A percentile compares a stretch with the other conserved stretches of the same genome.
Conservation (phyloP, 2,797 vertebrate species). For the Peromyscus attwateri region DNA sequence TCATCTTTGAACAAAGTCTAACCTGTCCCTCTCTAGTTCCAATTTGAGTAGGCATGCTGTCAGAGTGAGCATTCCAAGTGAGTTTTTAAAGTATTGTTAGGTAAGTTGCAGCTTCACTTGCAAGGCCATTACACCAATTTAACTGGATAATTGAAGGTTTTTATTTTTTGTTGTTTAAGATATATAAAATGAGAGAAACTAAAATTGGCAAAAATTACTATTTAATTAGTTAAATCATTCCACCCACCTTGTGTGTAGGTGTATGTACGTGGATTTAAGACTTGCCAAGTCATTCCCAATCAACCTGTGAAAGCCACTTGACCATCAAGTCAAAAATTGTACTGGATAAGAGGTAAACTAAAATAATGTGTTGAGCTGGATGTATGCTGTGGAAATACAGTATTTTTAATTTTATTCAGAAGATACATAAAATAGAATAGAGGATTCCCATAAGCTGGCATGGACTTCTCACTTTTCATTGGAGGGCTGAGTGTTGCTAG, state of each 20-base stretch:
- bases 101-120: neutral
- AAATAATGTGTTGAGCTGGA: neutral
- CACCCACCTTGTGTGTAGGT: neutral
- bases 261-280: neutral
- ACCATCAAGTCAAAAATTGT: neutral
- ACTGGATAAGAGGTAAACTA: neutral
- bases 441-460: neutral
- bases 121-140: neutral
- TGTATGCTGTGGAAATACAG: neutral
- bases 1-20: neutral
- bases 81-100: neutral
- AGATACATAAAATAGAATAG: slow-evolving; percentile 10
- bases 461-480: neutral
- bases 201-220: neutral
- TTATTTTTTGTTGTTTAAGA: neutral
- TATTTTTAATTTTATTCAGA: slow-evolving; percentile 53
- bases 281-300: neutral
- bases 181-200: neutral
- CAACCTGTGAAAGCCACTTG: neutral
- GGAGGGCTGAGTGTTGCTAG: neutral
- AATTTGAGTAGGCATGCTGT: neutral
- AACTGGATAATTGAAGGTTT: neutral
- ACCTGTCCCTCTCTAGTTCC: neutral
- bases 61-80: neutral
- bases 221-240: neutral